Base-by-base conservation (phyloP, 2,888 invertebrate species). In the Brachypterus glaber region DNA sequence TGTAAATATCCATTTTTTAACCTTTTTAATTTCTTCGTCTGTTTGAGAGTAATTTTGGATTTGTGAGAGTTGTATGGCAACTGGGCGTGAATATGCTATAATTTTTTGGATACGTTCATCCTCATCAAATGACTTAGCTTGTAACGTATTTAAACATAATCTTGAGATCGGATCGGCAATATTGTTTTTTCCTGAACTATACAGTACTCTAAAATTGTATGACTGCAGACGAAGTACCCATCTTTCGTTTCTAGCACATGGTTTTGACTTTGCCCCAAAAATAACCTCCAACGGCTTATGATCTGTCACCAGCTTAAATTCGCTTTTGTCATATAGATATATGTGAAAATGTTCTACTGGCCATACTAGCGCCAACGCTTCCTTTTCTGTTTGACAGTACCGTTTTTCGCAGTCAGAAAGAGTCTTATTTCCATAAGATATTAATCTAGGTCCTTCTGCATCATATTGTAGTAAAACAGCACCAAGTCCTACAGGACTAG, bases 201-300 rank as follows among this genome's bases (percentile, higher is more conserved):
- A 45, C 4, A 47, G 30, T 8, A 46, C 35, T 37, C 33, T 40
- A 27, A 31, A 44, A 3, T 36, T 40, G 12, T 30, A 46, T 18
- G 38, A 37, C 25, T 48, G 44, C 34, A 45, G 16, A n/a, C 40
- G 35, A 3, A 40, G 30, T 2, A 21, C 21, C 21, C 21, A 21
- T 9, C 9, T 5, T 21, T 21, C 21, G 9, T 7, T 21, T 5
- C 9, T 21, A n/a, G 44, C 47, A 40, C 44, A 44, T 18, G 55
- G 52, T 39, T 50, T 50, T 17, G 50, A 49, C 41, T 34, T 50
- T 18, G 47, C 40, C 12, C 43, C 43, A 39, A 55, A 54, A 34
- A 54, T 53, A 15, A 42, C 48, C 35, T 57, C 50, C 25, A 69
- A 44, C 2, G 67, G 63, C 35, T 54, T 51, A 40, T 54, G 53